Percentiles rank a stretch among this genome's conserved stretches.
These are phyloP conservation scores for Brachionus sp. DNA, from an alignment of 1,140 invertebrate genomes.

Conservation along the genomic window DNA sequence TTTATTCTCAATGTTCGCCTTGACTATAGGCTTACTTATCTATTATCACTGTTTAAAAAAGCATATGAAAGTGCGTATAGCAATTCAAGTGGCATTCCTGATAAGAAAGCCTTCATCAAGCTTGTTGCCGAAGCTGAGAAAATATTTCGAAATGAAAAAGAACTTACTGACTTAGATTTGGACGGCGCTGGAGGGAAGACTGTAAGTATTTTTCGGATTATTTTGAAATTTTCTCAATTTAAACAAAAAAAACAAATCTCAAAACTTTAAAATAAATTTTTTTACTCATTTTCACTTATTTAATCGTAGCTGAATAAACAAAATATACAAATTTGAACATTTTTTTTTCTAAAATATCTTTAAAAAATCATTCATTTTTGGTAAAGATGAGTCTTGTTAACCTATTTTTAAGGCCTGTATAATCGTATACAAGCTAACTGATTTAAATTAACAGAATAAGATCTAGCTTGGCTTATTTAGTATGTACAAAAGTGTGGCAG, in stretches of 20 bases:
- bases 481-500: too few species aligned
- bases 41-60: slow-evolving; percentile 92
- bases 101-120: slow-evolving; percentile 21
- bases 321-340: not conserved
- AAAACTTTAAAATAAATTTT: not conserved
- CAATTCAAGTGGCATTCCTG: not conserved
- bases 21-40: slow-evolving; percentile 91
- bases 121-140: slow-evolving; percentile 33
- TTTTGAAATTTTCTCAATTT: slow-evolving; percentile 65
- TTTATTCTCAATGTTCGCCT: slow-evolving; percentile 93
- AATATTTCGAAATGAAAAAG: slow-evolving; percentile 45
- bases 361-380: too few species aligned
- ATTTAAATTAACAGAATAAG: too few species aligned
- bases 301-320: too few species aligned
- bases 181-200: slow-evolving; percentile 89
- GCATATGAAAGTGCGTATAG: slow-evolving; percentile 58
- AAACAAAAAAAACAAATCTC: not conserved
- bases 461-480: too few species aligned
- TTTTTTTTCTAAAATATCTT: too few species aligned
- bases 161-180: slow-evolving; percentile 69
- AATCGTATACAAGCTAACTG: too few species aligned
- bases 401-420: too few species aligned
- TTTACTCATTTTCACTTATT: too few species aligned
- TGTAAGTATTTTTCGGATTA: slow-evolving; percentile 75
- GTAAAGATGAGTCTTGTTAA: too few species aligned